Base-by-base conservation (phyloP, 23 tunicate species). In the Diplosoma virens region DNA sequence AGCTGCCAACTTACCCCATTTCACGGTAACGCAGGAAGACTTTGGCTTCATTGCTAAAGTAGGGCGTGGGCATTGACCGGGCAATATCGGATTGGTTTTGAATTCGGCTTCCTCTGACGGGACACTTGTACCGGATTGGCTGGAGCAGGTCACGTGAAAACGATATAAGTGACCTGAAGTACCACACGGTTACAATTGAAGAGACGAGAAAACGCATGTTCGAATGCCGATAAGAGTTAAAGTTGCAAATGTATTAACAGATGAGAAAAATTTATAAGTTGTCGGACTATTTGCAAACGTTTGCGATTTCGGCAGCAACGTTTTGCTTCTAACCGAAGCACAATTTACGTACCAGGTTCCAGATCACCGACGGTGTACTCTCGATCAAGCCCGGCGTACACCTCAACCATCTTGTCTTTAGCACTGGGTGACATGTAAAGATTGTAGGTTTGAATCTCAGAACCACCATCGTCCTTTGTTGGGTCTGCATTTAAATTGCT, bases 1-100 rank as follows among this genome's bases (percentile, higher is more conserved):
- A n/a, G n/a, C n/a, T n/a, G n/a, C n/a, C n/a, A 27, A 66, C 87
- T 69, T 28, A 87, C 95, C 83, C 95, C 95, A 87, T 81, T 81
- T 81, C 14, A 87, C 46, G 76, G 66, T 71, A 14, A 87, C 33
- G 48, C 80, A 73, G 16, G 52, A 81, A 3, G 94, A 65, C 32
- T 76, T 81, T 11, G 94, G 78, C 30, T 80, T 30, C 47, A 75
- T 9, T 2, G 94, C 78, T 23, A 75, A 29, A 73, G 70, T 73
- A 2, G 94, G 94, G 28, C 82, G 70, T 33, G 32, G 45, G 54
- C 86, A 81, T 3, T 23, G 82, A 22, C 94, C 94, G 4, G 94
- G 86, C 11, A 56, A 25, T 2, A 81, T 82, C 17, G 94, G 82
- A 22, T 61, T 79, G 2, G 85, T 75, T 5, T 78, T 81, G 31